Evolutionary conservation across 2,113 vertebrate species (phyloP).

Genomic region (Lates calcarifer): DNA sequence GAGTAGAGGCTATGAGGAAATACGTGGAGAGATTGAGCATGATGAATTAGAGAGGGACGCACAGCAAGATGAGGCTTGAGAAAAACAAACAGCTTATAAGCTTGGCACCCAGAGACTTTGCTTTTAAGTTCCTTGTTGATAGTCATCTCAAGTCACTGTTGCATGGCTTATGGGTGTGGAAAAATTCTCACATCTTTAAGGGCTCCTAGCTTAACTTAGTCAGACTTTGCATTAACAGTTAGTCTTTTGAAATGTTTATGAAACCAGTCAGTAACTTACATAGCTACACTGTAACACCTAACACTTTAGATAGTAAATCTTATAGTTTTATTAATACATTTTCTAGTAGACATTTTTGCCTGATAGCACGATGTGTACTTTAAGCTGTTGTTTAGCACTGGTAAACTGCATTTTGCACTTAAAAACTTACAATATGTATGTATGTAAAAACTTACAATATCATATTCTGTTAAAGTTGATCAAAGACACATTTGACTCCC

Average conservation of each 20-base stretch:
- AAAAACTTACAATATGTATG: fast-evolving
- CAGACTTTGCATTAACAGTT: no score
- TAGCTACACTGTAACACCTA: no score
- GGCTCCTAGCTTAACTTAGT: no score
- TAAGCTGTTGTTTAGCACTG: not conserved
- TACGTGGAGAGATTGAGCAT: conserved; percentile 1
- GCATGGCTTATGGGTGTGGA: no score
- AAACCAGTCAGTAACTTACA: no score
- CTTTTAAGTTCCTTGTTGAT: not conserved
- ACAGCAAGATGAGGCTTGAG: conserved; percentile 21
- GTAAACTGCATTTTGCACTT: not conserved
- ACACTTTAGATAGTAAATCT: not conserved
- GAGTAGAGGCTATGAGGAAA: conserved; percentile 46
- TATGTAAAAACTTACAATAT: fast-evolving
- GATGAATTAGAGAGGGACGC: conserved; percentile 8
- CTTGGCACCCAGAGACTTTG: not conserved
- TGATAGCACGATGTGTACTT: not conserved
- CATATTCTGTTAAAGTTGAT: not conserved
- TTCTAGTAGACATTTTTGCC: not conserved
- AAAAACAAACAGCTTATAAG: not conserved
- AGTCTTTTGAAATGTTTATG: no score
- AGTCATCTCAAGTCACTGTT: not conserved
- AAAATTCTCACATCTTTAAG: not conserved
- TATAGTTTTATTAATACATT: not conserved
- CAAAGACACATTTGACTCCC: not conserved